These are phyloP conservation scores for Aspidapion aeneum DNA, from an alignment of 2,888 invertebrate genomes.

Conservation along the genomic window DNA sequence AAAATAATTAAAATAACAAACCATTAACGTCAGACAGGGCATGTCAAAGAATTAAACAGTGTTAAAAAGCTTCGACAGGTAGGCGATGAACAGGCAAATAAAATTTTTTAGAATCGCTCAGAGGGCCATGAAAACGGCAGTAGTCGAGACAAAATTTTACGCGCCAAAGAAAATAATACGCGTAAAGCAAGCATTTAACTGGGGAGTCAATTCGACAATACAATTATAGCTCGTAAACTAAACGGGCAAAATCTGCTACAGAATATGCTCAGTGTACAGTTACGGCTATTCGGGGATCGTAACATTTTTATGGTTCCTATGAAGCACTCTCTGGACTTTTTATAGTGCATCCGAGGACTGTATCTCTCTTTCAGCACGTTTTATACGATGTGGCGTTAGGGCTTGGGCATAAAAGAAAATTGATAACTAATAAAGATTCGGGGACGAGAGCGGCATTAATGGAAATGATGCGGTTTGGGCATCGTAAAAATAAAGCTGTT, in stretches of 20 bases:
- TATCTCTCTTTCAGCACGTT: not conserved
- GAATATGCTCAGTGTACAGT: conserved; percentile 46
- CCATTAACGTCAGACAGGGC: not conserved
- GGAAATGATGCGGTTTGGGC: not conserved
- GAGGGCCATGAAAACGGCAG: not conserved
- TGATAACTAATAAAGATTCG: not conserved
- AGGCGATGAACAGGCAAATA: not conserved
- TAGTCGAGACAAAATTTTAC: conserved; percentile 11
- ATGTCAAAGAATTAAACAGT: not conserved
- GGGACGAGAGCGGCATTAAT: not conserved
- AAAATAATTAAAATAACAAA: not conserved
- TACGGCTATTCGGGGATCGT: conserved; percentile 47
- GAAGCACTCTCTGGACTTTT: conserved; percentile 26
- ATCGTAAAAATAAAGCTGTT: not conserved
- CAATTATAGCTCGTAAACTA: conserved; percentile 46
- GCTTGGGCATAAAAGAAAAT: not conserved
- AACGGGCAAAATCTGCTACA: conserved; percentile 44
- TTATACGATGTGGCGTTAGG: not conserved
- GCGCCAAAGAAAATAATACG: conserved; percentile 33
- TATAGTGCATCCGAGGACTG: not conserved
- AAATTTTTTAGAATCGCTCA: not conserved
- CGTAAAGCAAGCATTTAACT: conserved; percentile 36
- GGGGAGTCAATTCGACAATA: conserved; percentile 45
- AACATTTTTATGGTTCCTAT: conserved; percentile 46
- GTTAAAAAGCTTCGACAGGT: not conserved